phyloP scores from a whole-genome alignment of 2,888 invertebrate species.

The Nymphalis urticae region DNA sequence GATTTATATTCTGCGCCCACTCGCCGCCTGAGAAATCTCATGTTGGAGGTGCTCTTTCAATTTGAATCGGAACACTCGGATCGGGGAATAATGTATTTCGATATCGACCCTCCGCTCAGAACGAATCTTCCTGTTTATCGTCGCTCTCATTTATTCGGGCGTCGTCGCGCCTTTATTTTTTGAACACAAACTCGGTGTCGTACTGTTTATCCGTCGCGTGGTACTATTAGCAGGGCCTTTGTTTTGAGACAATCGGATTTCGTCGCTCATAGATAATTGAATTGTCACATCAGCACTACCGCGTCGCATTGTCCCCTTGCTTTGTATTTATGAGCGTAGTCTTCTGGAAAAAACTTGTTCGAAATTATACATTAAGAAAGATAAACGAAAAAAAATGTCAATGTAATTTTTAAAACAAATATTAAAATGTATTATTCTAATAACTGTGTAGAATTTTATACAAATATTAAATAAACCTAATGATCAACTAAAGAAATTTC shows the following conservation, averaged over 20 bases:
- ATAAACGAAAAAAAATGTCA: background rate
- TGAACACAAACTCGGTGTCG: constrained; percentile 73
- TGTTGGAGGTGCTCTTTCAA: constrained; percentile 82
- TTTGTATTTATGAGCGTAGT: constrained; percentile 15
- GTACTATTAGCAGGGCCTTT: constrained; percentile 75
- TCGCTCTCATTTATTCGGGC: constrained; percentile 80
- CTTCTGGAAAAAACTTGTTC: constrained; percentile 3
- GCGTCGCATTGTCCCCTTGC: constrained; percentile 25
- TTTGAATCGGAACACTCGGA: constrained; percentile 82
- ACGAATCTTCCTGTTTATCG: constrained; percentile 81
- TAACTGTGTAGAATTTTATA: constrained; percentile 24
- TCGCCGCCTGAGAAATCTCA: constrained; percentile 81
- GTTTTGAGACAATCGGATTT: constrained; percentile 74
- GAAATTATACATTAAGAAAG: background rate
- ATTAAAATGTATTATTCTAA: background rate
- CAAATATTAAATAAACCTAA: constrained; percentile 27
- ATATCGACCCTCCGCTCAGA: constrained; percentile 78
- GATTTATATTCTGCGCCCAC: constrained; percentile 82
- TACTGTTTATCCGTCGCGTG: constrained; percentile 72
- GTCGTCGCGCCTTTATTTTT: constrained; percentile 80
- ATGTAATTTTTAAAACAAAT: background rate
- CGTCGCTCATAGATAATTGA: constrained; percentile 69
- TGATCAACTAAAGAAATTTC: constrained; percentile 35
- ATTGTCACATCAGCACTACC: constrained; percentile 62
- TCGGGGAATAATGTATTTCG: constrained; percentile 82